Base-by-base conservation (phyloP, 2,113 vertebrate species). In the Mystacornis crossleyi region DNA sequence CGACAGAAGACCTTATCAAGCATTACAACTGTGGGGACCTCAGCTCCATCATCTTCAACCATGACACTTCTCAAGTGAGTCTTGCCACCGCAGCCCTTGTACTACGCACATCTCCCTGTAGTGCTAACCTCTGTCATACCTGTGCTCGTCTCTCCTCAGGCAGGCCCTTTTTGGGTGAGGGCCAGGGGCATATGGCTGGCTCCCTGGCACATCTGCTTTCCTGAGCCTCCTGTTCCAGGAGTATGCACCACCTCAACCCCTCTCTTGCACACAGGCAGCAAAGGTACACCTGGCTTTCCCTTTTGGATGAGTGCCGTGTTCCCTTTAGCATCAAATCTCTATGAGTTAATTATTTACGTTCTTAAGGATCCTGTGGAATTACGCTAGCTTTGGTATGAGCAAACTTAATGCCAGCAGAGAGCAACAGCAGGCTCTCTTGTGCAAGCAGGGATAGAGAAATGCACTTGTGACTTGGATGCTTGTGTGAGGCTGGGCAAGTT, bases 11-110 rank as follows among this genome's bases (percentile, higher is more conserved):
- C 83, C 98, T 99, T 89, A 99, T 99, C 98, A 98, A 98, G 86
- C 99, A 99, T 98, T 99, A 98, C 97, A 99, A 98, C 98, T 99
- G 99, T 92, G 98, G 99, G 38, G 98, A 99, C 96, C 98, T 99
- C 79, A 98, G 98, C 97, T 98, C 99, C 71, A 98, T 99, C 98
- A 98, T 99, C 97, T 99, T 99, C 94, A 99, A 98, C 97, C 98
- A 98, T 24, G 98, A 99, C 95, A 98, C 98, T 67, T 98, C 99
- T 72, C 99, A 99, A 98, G 99, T 99, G 94, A 96, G 97, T 91
- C 69, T 92, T 88, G 65, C 48, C 55, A 29, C 67, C 0, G 1
- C 58, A 88, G 73, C 79, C 64, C 73, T 74, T 66, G 21, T 69
- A 31, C 47, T 88, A 9, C 0, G 3, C 83, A 70, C 20, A 25